Evolutionary conservation across 1,140 invertebrate species (phyloP), one percentile per base, ranked within the genome.

Genomic region (Luehdorfia chinensis): DNA sequence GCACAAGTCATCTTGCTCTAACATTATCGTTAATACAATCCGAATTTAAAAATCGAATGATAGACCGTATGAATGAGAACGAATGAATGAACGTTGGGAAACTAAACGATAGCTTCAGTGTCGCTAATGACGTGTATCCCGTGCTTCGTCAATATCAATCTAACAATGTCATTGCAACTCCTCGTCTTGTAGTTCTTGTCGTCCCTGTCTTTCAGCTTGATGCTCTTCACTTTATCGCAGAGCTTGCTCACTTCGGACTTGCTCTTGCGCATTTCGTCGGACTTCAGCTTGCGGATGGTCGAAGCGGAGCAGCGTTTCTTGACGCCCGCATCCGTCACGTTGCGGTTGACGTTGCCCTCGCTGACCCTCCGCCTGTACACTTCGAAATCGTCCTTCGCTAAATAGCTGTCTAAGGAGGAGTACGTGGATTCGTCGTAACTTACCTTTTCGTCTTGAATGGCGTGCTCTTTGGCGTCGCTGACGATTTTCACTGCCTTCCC

Each of bases 121-220:
- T 93, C 92, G 61, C 92, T 93, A 14, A 93, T 92, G 21, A 93
- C 91, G 66, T 93, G 91, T 55, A 93, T 92, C 8, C 92, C 92
- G 55, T 93, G 91, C 63, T 93, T 91, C 1, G 91, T 92, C 28
- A 93, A 85, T 61, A 93, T 92, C 78, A 92, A 89, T 57, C 91
- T 90, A 4, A 92, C 90, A 19, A 90, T 88, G 70, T 92, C 92
- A 51, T 91, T 91, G 53, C 91, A 90, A 49, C 89, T 90, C 28
- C 88, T 80, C 25, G 83, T 85, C 21, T 84, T 85, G 60, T 84
- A 85, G 50, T 78, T 77, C 51, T 49, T 69, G 27, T 54, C 57
- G 13, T 78, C 67, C 5, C 49, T 70, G 18, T 79, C 74, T 41
- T 75, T 81, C 32, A 84, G 16, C 16, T 79, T 83, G 2, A 80